Base-by-base conservation (phyloP, 2,888 invertebrate genomes). In the Drosophila planitibia region DNA sequence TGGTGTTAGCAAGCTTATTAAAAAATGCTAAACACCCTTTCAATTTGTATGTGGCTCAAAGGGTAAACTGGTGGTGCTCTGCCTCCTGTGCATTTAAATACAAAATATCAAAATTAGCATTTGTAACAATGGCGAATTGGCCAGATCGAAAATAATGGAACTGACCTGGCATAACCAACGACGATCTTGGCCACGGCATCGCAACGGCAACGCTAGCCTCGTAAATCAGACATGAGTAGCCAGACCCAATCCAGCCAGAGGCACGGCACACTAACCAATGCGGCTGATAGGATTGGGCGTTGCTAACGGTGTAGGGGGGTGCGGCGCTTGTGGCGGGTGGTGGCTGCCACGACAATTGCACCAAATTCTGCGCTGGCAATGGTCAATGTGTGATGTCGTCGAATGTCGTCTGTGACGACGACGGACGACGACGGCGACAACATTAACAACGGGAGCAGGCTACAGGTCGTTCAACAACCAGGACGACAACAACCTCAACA, bases 91-190 rank as follows among this genome's bases (percentile, higher is more conserved):
- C 89, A 91, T 92, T 91, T 91, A 92, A 92, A 92, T 92, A 89
- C 89, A 91, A 91, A 92, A 91, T 91, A 91, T 90, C 88, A 85
- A 92, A 92, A 92, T 92, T 92, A 92, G 92, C 92, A 92, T 92
- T 92, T 84, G 88, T 90, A 92, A 92, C 92, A 92, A 92, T 91
- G 82, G 90, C 91, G 91, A 91, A 91, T 91, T 90, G 88, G 89
- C 76, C 76, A 65, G 73, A 35, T 35, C 35, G 35, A 86, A 91
- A 90, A 88, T 91, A 89, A 91, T 89, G 89, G 88, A 82, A 85
- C 90, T 91, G 91, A 89, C 88, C 88, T 90, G 85, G 73, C 81
- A 78, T 76, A 85, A 87, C 74, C 75, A 60, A 70, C 83, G 73
- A 81, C 76, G 90, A 81, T 90, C 86, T 90, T 69, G 80, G 86